A percentile compares a stretch with the other conserved stretches of the same genome.
These are phyloP conservation scores for Athripsodes cinereus DNA, from an alignment of 2,888 invertebrate genomes.

Conservation along the genomic window DNA sequence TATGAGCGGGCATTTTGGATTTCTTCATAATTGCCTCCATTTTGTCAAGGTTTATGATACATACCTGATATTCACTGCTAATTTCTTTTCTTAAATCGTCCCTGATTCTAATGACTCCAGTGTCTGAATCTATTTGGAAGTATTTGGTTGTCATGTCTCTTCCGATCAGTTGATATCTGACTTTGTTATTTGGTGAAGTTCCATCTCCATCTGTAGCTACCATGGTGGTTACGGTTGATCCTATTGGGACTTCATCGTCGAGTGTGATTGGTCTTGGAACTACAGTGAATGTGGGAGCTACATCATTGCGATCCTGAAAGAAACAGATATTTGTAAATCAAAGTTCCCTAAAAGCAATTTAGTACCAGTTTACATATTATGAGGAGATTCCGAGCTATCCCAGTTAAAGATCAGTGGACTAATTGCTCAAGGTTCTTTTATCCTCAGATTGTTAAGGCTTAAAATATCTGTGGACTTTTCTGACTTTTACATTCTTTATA, in stretches of 20 bases:
- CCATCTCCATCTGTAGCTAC: conserved; percentile 80
- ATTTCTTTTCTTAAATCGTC: conserved; percentile 81
- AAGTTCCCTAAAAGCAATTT: too few relatives aligned
- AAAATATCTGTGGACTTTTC: too few relatives aligned
- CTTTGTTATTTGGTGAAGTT: conserved; percentile 75
- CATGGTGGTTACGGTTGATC: conserved; percentile 71
- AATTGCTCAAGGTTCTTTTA: too few relatives aligned
- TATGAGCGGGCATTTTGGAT: neutral
- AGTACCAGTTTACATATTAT: too few relatives aligned
- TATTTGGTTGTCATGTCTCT: conserved; percentile 76
- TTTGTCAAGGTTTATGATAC: too few relatives aligned
- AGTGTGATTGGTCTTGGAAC: conserved; percentile 77
- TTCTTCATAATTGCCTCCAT: too few relatives aligned
- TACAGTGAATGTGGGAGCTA: conserved; percentile 79
- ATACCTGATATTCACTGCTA: conserved; percentile 79
- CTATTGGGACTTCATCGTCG: conserved; percentile 77
- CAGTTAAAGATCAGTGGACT: too few relatives aligned
- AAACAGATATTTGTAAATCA: too few relatives aligned
- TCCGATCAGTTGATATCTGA: conserved; percentile 71
- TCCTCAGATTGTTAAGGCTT: too few relatives aligned
- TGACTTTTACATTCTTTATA: too few relatives aligned
- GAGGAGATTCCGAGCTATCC: too few relatives aligned
- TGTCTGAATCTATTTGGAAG: conserved; percentile 82
- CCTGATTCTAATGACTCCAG: conserved; percentile 71
- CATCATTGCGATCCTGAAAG: conserved; percentile 76